A percentile compares a stretch with the other conserved stretches of the same genome.
Evolutionary conservation across 2,888 invertebrate species (phyloP).

Genomic region (Trissonchulus latispiculum): DNA sequence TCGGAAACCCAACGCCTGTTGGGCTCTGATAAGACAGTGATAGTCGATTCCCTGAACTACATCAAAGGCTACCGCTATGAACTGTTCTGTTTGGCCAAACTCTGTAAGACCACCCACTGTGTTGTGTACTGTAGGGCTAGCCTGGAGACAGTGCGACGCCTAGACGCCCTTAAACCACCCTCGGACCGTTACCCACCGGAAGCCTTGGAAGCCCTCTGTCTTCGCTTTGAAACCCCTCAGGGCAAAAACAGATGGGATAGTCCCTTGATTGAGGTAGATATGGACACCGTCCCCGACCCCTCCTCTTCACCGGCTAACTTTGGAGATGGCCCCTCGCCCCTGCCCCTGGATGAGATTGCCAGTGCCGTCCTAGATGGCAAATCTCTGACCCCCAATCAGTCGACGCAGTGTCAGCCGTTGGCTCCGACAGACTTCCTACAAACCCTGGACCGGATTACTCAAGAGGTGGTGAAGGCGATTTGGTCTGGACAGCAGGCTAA

Average conservation of each 20-base stretch:
- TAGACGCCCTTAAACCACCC: slow-evolving; percentile 52
- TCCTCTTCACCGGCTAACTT: too few relatives aligned
- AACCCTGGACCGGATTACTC: slow-evolving; percentile 73
- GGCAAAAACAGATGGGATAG: slow-evolving; percentile 84
- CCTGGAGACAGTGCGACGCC: slow-evolving; percentile 62
- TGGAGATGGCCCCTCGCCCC: too few relatives aligned
- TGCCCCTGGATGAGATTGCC: slow-evolving; percentile 54
- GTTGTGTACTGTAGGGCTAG: slow-evolving; percentile 64
- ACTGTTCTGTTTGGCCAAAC: slow-evolving; percentile 79
- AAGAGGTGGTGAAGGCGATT: slow-evolving; percentile 65
- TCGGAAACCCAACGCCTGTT: slow-evolving; percentile 33
- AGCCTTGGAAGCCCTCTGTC: slow-evolving; percentile 69
- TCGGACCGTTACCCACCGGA: slow-evolving; percentile 56
- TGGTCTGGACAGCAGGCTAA: slow-evolving; percentile 63
- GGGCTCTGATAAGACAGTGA: slow-evolving; percentile 62
- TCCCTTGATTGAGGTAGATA: slow-evolving; percentile 63
- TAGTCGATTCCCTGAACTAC: slow-evolving; percentile 85
- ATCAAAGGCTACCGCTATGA: slow-evolving; percentile 96
- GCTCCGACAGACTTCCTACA: slow-evolving; percentile 80
- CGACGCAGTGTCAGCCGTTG: slow-evolving; percentile 79
- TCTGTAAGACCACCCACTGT: slow-evolving; percentile 76
- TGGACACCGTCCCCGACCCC: slow-evolving; percentile 4
- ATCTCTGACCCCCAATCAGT: slow-evolving; percentile 80
- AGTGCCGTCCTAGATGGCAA: slow-evolving; percentile 65
- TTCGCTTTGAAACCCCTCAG: slow-evolving; percentile 77